A percentile compares a stretch with the other conserved stretches of the same genome.
phyloP scores from a whole-genome alignment of 2,113 vertebrate species.

The Corythaeola cristata region DNA sequence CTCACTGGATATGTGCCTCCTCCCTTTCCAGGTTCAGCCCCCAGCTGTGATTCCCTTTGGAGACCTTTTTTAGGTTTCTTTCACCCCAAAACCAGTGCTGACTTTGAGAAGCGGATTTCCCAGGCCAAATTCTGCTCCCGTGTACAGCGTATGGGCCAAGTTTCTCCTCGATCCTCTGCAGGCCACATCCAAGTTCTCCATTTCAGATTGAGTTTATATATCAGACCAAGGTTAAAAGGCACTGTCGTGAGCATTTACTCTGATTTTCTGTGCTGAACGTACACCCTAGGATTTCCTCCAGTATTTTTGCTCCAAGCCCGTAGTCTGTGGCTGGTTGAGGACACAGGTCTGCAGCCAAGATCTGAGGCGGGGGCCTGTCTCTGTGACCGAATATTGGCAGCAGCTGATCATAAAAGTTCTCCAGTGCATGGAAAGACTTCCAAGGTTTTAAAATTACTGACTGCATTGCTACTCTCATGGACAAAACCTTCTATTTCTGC shows the following conservation, averaged over 20 bases:
- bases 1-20: neutral
- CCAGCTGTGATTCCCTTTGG: neutral
- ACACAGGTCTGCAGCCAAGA: neutral
- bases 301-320: neutral
- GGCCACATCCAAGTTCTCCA: neutral
- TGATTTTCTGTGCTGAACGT: neutral
- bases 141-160: rapidly evolving
- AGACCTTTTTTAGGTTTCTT: neutral
- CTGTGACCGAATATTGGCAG: neutral
- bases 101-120: neutral
- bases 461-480: neutral
- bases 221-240: neutral
- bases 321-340: rapidly evolving
- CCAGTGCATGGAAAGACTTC: neutral
- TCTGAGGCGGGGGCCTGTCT: neutral
- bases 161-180: neutral
- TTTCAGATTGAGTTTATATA: neutral
- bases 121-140: neutral
- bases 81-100: neutral
- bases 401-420: neutral
- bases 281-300: neutral
- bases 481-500: neutral
- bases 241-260: neutral
- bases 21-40: neutral
- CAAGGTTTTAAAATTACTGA: neutral